Evolutionary conservation across 2,888 invertebrate species (phyloP), one percentile per base, ranked within the genome.

Genomic region (Chalcis sispes): DNA sequence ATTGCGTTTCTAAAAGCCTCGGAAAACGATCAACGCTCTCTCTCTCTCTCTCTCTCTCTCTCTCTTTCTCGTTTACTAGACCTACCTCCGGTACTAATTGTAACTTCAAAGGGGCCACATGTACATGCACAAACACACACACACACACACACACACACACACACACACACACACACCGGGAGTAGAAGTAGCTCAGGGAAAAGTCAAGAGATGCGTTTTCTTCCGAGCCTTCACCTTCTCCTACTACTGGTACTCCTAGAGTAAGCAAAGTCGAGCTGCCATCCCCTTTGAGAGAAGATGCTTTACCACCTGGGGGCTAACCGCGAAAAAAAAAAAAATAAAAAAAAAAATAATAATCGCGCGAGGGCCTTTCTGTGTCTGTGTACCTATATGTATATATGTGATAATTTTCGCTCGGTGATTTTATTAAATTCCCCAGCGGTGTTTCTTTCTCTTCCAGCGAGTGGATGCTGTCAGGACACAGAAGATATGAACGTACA

Each of bases 171-270:
- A n/a, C n/a, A n/a, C n/a, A n/a, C n/a, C n/a, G n/a, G n/a, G n/a
- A n/a, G n/a, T n/a, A n/a, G n/a, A n/a, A n/a, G n/a, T n/a, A n/a
- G n/a, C n/a, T n/a, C n/a, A n/a, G n/a, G n/a, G n/a, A n/a, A n/a
- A n/a, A n/a, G n/a, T n/a, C n/a, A n/a, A n/a, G n/a, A n/a, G n/a
- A n/a, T n/a, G n/a, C n/a, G n/a, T n/a, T n/a, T n/a, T n/a, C n/a
- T n/a, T n/a, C n/a, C 7, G 58, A 52, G 32, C 58, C n/a, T 36
- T 25, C 8, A 0, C 4, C 4, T 25, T 13, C 25, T 62, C 46
- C 25, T 25, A 54, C 71, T 71, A 75, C 72, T 72, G 67, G 62
- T 76, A 40, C 62, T 50, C 62, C 72, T 67, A 72, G 72, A 76
- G 75, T 29, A 36, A 25, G 62, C 46, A 58, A 56, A 65, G 62